phyloP scores from a whole-genome alignment of 2,888 invertebrate genomes.

The Tinea semifulvella region DNA sequence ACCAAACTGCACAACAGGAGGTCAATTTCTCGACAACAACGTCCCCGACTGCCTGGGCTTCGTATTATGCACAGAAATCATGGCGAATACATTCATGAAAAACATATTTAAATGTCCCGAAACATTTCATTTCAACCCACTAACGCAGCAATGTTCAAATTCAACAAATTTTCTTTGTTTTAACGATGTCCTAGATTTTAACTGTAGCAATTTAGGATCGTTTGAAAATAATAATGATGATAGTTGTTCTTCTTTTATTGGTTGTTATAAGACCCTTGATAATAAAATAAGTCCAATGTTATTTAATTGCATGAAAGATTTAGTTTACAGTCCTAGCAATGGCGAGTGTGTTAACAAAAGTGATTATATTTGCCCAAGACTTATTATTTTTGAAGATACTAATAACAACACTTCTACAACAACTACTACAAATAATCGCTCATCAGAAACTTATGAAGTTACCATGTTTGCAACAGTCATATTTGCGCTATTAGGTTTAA shows the following conservation, averaged over 20 bases:
- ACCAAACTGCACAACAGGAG: constrained; percentile 30
- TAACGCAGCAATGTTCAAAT: constrained; percentile 44
- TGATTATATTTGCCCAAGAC: constrained; percentile 25
- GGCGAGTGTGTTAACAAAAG: constrained; percentile 18
- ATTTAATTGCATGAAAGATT: background rate
- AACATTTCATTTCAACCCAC: constrained; percentile 42
- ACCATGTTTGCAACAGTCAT: background rate
- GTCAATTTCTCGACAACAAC: constrained; percentile 43
- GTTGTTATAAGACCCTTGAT: constrained; percentile 28
- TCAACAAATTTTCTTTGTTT: constrained; percentile 40
- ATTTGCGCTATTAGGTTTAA: background rate
- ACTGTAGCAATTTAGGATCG: constrained; percentile 33
- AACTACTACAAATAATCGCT: background rate
- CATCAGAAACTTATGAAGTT: background rate
- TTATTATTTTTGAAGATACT: background rate
- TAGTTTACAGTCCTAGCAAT: background rate
- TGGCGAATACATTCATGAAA: constrained; percentile 30
- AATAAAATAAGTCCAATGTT: background rate
- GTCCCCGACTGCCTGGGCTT: constrained; percentile 41
- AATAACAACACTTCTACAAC: background rate
- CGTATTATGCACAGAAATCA: constrained; percentile 43
- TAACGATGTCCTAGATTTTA: constrained; percentile 24
- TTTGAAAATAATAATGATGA: constrained; percentile 26
- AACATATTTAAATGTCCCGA: constrained; percentile 44
- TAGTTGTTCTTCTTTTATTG: constrained; percentile 35